Evolutionary conservation across 2,888 invertebrate species (phyloP), one percentile per base, ranked within the genome.

Genomic region (Leptopilina drosophilae): DNA sequence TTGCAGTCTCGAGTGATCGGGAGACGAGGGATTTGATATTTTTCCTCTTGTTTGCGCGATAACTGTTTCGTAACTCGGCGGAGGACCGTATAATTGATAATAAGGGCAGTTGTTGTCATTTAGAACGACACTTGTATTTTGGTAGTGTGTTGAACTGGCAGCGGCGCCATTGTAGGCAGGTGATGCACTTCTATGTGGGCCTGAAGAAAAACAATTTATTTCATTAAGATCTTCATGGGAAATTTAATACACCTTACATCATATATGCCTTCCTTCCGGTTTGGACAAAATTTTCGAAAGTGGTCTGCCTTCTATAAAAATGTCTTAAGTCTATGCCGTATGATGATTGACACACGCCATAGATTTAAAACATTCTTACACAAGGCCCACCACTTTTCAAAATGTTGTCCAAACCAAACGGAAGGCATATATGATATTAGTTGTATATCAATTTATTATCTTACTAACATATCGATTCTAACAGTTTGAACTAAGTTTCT

Each of bases 31-130:
- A 53, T 82, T 85, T n/a, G 88, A 85, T 8, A 88, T 80, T 80
- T 91, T 91, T 46, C 89, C 89, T 26, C 91, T 88, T 5, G 89
- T 88, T 79, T 91, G 91, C 5, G 91, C 91, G 79, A 92, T 91
- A 77, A 92, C 92, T 62, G 92, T 92, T 81, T 93, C 93, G 84
- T 93, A 93, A 82, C 92, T 92, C n/a, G 93, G 93, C 12, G 93
- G 93, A 64, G 93, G 93, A 20, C 92, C 93, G 82, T 92, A 93
- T n/a, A 92, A 83, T 80, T 92, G 92, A 82, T 92, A 92, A 81
- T 92, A 92, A 5, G 92, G 92, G 79, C 91, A 92, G 87, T 89
- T 90, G 59, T 88, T 85, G 79, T 91, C 90, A 80, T 91, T 91
- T 78, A 91, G 80, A 56, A 91, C 87, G 77, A 91, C 91, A 78